These are phyloP conservation scores for Furcifer pardalis DNA, from an alignment of 2,797 vertebrate genomes.

Conservation along the genomic window DNA sequence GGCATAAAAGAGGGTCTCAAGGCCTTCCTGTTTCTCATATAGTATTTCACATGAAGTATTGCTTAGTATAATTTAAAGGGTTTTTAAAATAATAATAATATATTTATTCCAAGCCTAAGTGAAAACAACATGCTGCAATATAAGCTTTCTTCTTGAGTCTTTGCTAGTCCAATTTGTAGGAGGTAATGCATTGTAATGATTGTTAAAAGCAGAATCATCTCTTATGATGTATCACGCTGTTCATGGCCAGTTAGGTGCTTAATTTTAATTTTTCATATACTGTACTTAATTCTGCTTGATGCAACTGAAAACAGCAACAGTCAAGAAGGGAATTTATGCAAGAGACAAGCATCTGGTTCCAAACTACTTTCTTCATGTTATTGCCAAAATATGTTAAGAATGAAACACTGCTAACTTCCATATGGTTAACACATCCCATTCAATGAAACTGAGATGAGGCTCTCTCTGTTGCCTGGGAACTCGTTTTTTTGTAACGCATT, in stretches of 20 bases:
- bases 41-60: slow-evolving; percentile 71
- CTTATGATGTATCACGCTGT: slow-evolving; percentile 51
- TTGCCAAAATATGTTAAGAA: slow-evolving; percentile 58
- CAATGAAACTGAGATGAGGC: slow-evolving; percentile 61
- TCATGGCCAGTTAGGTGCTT: slow-evolving; percentile 47
- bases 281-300: slow-evolving; percentile 51
- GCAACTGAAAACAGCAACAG: slow-evolving; percentile 30
- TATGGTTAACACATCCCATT: slow-evolving; percentile 67
- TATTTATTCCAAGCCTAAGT: slow-evolving; percentile 83
- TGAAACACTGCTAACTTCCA: slow-evolving; percentile 68
- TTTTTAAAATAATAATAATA: slow-evolving; percentile 74
- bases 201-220: slow-evolving; percentile 62
- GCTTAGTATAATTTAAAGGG: slow-evolving; percentile 79
- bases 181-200: slow-evolving; percentile 46
- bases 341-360: slow-evolving; percentile 40
- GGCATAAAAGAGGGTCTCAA: not conserved
- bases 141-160: slow-evolving; percentile 67
- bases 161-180: slow-evolving; percentile 56
- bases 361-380: slow-evolving; percentile 34
- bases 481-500: slow-evolving; percentile 71
- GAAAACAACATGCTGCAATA: slow-evolving; percentile 75
- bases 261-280: slow-evolving; percentile 28
- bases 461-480: slow-evolving; percentile 70
- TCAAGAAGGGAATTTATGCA: slow-evolving; percentile 47
- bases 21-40: slow-evolving; percentile 64